These are phyloP conservation scores for Leuctra nigra DNA, from an alignment of 2,888 invertebrate species.

Conservation along the genomic window DNA sequence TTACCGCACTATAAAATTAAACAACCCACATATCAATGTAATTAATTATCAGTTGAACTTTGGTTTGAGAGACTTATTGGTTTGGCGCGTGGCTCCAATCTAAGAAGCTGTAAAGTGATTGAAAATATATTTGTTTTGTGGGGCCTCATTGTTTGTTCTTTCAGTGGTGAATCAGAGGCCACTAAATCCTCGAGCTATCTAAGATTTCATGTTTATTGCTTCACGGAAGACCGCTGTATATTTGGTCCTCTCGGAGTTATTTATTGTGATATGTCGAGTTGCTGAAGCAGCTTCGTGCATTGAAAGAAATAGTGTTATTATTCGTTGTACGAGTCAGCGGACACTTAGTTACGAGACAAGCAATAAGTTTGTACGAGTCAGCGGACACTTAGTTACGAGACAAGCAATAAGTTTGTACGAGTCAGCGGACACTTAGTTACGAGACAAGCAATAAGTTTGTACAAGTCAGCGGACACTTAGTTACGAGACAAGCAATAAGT, in stretches of 20 bases:
- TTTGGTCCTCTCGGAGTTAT: conserved; percentile 2
- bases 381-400: no score
- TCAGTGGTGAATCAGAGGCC: background rate
- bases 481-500: no score
- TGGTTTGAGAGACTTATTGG: no score
- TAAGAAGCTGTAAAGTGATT: background rate
- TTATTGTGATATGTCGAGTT: conserved; percentile 13
- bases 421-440: no score
- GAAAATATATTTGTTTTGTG: background rate
- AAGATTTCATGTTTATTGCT: conserved; percentile 18
- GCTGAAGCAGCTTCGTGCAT: background rate
- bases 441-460: no score
- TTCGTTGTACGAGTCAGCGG: background rate
- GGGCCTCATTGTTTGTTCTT: background rate
- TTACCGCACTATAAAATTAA: no score
- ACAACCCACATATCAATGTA: background rate
- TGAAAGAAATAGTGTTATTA: no score
- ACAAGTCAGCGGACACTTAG: no score
- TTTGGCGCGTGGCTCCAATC: background rate
- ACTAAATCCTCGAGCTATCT: background rate
- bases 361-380: no score
- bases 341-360: background rate
- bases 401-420: no score
- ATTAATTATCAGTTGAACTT: no score
- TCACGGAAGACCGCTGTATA: conserved; percentile 21